Base-by-base conservation (phyloP, 1,140 invertebrate genomes). In the Lepidurus apus region DNA sequence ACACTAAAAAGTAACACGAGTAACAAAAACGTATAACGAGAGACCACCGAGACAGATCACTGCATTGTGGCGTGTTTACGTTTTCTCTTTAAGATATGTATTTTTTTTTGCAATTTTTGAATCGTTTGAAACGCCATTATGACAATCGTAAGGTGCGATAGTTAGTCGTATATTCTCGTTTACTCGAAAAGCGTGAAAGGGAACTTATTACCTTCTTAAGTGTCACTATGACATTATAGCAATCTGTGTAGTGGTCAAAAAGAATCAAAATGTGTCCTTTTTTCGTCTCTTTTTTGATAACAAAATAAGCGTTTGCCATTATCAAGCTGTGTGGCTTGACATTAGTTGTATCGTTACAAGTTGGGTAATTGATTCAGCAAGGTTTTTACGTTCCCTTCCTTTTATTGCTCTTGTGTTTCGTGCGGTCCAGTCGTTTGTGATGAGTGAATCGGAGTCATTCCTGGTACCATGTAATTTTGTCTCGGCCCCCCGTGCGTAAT, bases 341-440 rank as follows among this genome's bases (percentile, higher is more conserved):
- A 65, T 21, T 65, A 65, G 53, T 65, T 13, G 53, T 65, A 7
- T 65, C 13, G 13, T 65, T 65, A 65, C 53, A 65, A 65, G 53
- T 65, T 65, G 21, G 17, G 8, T 65, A 65, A 65, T 65, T 65
- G 53, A 65, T 65, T 65, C 53, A n/a, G 53, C 53, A 9, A 65
- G 21, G 9, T 65, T 65, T 65, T 65, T 65, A 21, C 53, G 53
- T 21, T 65, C 53, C 21, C 21, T 65, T 65, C 21, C 13, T 21
- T 21, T 17, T 17, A 13, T 17, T 65, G 8, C 21, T 13, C 17
- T 17, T 13, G 17, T 65, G 53, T 5, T 65, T 65, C 53, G 53
- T 65, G 53, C 21, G 21, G 6, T n/a, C 17, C 53, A 65, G 53
- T 65, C 53, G 53, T 65, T 65, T 7, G 53, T 17, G 17, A 17